Evolutionary conservation across 2,797 vertebrate species (phyloP), one percentile per base, ranked within the genome.

Genomic region (Diplodus sargus): DNA sequence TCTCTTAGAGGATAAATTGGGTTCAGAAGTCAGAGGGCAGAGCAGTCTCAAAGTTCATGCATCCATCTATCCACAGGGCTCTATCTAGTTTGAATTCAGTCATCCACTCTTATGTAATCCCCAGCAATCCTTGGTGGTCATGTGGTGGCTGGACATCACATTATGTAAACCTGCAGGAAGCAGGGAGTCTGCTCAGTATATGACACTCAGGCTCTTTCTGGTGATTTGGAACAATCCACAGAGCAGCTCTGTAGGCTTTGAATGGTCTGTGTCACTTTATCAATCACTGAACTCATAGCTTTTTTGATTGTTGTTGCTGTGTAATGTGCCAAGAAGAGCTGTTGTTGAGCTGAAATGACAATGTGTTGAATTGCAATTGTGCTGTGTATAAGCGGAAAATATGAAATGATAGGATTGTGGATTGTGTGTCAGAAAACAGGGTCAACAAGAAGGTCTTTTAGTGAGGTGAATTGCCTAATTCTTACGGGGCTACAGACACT

Each of bases 141-240:
- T 73, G 70, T 78, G 77, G 69, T 57, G 75, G 52, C 68, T 62
- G 74, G 78, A 80, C 76, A 51, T 75, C 43, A 73, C 78, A 15
- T 88, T 81, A 86, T 70, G 69, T 86, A 83, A 90, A 87, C 30
- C 68, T 39, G 51, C 71, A 62, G 34, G 49, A 74, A 71, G 79
- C 74, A 72, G 70, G 62, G 17, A 75, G 45, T 12, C 0, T 18
- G 68, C 64, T 78, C 51, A 4, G 47, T n/a, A 58, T 53, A 4
- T 76, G 45, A 57, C 60, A 12, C 60, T 30, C 30, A 20, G 17
- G 25, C 67, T 61, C 42, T 56, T 74, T 69, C 47, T 43, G 20
- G 22, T 63, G 45, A 66, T n/a, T 58, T 43, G 22, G 20, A 73
- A 39, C 54, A 68, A 72, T 76, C 49, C 66, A 58, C 34, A 7